These are phyloP conservation scores for Rutpela maculata DNA, from an alignment of 2,888 invertebrate genomes.

Conservation along the genomic window DNA sequence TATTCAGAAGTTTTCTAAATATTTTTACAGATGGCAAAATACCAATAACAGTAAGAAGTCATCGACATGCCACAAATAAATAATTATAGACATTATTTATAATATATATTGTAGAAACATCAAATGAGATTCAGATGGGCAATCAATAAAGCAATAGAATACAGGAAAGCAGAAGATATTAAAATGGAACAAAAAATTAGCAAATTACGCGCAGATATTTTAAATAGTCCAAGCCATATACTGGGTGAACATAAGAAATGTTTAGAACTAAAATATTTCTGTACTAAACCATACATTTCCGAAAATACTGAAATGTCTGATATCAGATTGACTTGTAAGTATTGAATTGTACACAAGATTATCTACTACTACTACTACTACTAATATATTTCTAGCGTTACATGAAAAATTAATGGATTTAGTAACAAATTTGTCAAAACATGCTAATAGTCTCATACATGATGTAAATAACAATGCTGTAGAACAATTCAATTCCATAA, in stretches of 20 bases:
- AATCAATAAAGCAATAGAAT: conserved; percentile 25
- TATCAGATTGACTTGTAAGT: conserved; percentile 30
- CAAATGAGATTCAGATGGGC: conserved; percentile 15
- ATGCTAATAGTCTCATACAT: conserved; percentile 40
- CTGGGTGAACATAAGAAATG: conserved; percentile 36
- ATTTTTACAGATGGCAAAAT: too few relatives aligned
- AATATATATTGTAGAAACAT: background rate
- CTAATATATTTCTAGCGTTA: conserved; percentile 22
- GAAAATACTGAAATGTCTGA: conserved; percentile 17
- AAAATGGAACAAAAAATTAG: background rate
- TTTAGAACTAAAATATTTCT: conserved; percentile 27
- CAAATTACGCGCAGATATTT: conserved; percentile 12
- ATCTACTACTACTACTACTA: background rate
- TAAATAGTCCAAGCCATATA: conserved; percentile 31
- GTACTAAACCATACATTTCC: background rate
- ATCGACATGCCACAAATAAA: too few relatives aligned
- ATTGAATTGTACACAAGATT: background rate
- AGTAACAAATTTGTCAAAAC: conserved; percentile 14
- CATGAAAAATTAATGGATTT: conserved; percentile 6
- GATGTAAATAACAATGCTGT: conserved; percentile 43
- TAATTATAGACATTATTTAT: too few relatives aligned
- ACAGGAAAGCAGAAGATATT: conserved; percentile 1
- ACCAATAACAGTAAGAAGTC: too few relatives aligned
- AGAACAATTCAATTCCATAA: conserved; percentile 51
- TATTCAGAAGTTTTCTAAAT: too few relatives aligned